These are phyloP conservation scores for Drosophila tanythrix DNA, from an alignment of 2,888 invertebrate species.

Conservation along the genomic window DNA sequence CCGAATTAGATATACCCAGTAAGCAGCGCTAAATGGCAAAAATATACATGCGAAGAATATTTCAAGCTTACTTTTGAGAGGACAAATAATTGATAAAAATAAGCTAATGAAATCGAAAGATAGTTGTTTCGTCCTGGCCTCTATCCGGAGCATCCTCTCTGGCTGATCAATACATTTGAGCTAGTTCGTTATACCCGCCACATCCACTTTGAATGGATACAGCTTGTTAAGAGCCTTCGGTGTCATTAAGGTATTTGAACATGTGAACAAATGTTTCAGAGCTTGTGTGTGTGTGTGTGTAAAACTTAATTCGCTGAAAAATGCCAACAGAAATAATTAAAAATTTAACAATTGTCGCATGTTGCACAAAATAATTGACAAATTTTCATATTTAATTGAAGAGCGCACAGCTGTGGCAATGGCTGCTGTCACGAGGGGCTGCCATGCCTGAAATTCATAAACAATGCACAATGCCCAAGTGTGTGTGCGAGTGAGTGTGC, in stretches of 20 bases:
- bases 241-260: constrained; percentile 17
- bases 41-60: background rate
- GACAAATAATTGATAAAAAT: background rate
- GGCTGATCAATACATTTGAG: background rate
- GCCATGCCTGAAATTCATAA: constrained; percentile 70
- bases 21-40: background rate
- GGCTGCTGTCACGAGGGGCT: constrained; percentile 70
- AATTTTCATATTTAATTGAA: constrained; percentile 82
- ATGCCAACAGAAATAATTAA: constrained; percentile 69
- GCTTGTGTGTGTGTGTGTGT: constrained; percentile 17
- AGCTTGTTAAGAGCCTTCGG: constrained; percentile 5
- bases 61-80: background rate
- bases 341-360: constrained; percentile 80
- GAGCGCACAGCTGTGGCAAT: constrained; percentile 68
- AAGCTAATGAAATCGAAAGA: background rate
- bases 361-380: constrained; percentile 81
- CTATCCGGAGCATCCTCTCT: background rate
- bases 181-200: background rate
- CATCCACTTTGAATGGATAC: background rate
- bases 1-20: background rate
- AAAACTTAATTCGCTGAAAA: constrained; percentile 56
- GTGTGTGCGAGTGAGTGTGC: constrained; percentile 25
- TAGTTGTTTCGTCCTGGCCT: background rate
- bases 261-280: constrained; percentile 16
- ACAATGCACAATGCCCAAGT: constrained; percentile 61